Conservation (phyloP, 2,113 vertebrate genomes). For the Columba livia region DNA sequence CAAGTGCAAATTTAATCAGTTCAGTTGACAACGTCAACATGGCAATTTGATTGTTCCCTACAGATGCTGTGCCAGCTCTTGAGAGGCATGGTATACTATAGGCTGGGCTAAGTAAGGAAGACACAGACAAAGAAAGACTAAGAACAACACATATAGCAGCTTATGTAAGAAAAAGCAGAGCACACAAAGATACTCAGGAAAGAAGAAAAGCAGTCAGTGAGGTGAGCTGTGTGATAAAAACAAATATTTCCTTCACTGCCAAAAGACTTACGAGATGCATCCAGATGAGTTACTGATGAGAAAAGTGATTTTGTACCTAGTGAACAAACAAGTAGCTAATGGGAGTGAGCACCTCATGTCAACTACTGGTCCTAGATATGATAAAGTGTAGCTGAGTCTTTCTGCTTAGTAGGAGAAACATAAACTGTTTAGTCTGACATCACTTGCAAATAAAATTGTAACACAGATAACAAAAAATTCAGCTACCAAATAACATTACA, state of each 20-base stretch:
- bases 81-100: neutral
- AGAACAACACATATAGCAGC: neutral
- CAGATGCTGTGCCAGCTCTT: neutral
- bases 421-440: neutral
- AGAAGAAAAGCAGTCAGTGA: neutral
- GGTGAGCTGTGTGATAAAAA: neutral
- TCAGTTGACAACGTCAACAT: neutral
- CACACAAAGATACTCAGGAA: neutral
- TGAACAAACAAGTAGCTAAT: neutral
- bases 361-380: neutral
- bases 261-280: neutral
- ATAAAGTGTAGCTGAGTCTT: neutral
- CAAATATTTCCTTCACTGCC: neutral
- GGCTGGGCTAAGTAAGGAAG: neutral
- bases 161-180: neutral
- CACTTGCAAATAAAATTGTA: neutral
- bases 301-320: neutral
- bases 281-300: neutral
- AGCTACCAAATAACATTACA: neutral
- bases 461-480: neutral
- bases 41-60: neutral
- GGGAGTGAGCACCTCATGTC: neutral
- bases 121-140: neutral
- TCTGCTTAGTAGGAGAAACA: neutral
- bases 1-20: neutral